These are phyloP conservation scores for Drosophila micromelanica DNA, from an alignment of 1,140 invertebrate genomes.

Conservation along the genomic window DNA sequence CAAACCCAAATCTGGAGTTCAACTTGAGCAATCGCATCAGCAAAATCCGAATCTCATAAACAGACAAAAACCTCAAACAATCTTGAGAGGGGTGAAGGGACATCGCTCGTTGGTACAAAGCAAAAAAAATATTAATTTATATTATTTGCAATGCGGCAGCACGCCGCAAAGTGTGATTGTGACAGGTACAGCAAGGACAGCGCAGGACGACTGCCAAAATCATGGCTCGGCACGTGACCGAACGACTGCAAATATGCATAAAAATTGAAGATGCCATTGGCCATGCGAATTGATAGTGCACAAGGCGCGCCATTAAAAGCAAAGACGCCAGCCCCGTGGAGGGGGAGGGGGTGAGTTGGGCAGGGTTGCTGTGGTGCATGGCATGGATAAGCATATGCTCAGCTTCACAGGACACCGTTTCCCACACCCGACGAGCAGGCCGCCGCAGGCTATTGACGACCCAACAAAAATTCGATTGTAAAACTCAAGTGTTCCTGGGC, in stretches of 20 bases:
- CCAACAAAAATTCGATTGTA: conserved; percentile 62
- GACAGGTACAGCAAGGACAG: conserved; percentile 61
- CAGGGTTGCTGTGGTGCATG: neutral
- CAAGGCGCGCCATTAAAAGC: conserved; percentile 62
- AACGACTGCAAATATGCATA: conserved; percentile 76
- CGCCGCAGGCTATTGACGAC: conserved; percentile 50
- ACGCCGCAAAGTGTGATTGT: conserved; percentile 82
- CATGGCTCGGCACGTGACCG: conserved; percentile 64
- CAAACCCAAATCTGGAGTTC: conserved; percentile 36
- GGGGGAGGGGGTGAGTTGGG: neutral
- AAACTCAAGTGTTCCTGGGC: conserved; percentile 62
- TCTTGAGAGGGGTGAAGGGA: neutral
- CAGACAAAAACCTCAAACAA: conserved; percentile 72
- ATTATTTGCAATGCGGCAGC: conserved; percentile 79
- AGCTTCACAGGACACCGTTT: conserved; percentile 61
- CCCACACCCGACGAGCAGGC: conserved; percentile 43
- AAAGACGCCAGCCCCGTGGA: conserved; percentile 13
- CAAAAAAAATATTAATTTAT: conserved; percentile 80
- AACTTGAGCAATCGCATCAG: conserved; percentile 66
- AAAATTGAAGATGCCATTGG: conserved; percentile 71
- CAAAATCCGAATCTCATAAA: conserved; percentile 62
- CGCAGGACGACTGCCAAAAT: conserved; percentile 25
- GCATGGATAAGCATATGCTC: conserved; percentile 69
- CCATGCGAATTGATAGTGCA: conserved; percentile 65
- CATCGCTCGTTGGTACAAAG: neutral